Evolutionary conservation across 2,113 vertebrate species (phyloP).

Genomic region (Lepisosteus osseus): DNA sequence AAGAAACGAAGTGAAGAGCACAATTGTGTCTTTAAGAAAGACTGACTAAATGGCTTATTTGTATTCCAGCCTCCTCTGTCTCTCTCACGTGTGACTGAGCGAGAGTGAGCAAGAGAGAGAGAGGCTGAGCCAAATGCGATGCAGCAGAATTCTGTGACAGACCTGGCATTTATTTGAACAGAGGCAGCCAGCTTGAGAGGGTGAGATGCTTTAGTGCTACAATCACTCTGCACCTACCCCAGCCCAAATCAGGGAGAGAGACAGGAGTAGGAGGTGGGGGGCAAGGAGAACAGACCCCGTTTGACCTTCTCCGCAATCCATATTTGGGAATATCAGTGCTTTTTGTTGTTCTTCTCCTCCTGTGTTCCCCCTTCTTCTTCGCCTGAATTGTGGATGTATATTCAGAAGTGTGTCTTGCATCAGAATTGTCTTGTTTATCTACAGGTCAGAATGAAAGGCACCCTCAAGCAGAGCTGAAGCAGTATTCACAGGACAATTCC

Average conservation of each 20-base stretch:
- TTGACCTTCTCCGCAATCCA: slow-evolving; percentile 32
- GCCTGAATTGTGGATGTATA: not conserved
- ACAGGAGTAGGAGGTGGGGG: not conserved
- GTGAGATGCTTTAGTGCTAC: slow-evolving; percentile 34
- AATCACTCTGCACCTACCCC: slow-evolving; percentile 42
- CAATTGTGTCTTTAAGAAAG: slow-evolving; percentile 66
- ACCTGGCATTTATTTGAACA: slow-evolving; percentile 62
- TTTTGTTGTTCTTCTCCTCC: slow-evolving; percentile 18
- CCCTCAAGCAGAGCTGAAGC: slow-evolving; percentile 33
- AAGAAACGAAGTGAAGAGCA: slow-evolving; percentile 39
- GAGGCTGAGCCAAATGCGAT: slow-evolving; percentile 55
- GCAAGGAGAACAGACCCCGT: not conserved
- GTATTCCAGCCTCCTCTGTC: slow-evolving; percentile 57
- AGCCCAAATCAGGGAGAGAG: slow-evolving; percentile 33
- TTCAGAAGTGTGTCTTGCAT: slow-evolving; percentile 43
- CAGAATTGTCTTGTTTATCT: slow-evolving; percentile 38
- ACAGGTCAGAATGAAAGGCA: slow-evolving; percentile 45
- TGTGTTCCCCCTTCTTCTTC: slow-evolving; percentile 19
- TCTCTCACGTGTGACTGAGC: slow-evolving; percentile 60
- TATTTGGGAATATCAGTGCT: slow-evolving; percentile 48
- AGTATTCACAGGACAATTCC: slow-evolving; percentile 19
- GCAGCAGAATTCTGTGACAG: slow-evolving; percentile 66
- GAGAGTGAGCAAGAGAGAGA: slow-evolving; percentile 50
- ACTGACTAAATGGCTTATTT: slow-evolving; percentile 57
- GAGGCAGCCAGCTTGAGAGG: slow-evolving; percentile 48